phyloP scores from a whole-genome alignment of 2,888 invertebrate genomes.

The Chaetogeoica ovagalla region DNA sequence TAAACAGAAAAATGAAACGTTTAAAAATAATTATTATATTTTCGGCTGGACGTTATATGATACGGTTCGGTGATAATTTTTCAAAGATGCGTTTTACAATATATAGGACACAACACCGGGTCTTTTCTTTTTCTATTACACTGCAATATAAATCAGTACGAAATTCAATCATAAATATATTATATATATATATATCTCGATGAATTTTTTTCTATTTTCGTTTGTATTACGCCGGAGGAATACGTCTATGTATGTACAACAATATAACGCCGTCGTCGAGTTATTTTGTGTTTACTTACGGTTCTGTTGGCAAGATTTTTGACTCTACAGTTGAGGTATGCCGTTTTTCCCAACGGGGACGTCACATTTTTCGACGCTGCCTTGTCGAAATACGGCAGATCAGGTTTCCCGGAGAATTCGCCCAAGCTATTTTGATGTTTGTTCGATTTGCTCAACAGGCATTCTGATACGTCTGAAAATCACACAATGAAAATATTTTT shows the following conservation, averaged over 20 bases:
- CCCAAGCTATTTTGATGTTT: slow-evolving; percentile 49
- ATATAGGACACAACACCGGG: too few species aligned
- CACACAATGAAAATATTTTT: slow-evolving; percentile 15
- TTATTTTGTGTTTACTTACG: slow-evolving; percentile 38
- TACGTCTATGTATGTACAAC: background rate
- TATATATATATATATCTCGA: too few species aligned
- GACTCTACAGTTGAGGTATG: slow-evolving; percentile 53
- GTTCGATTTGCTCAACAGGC: slow-evolving; percentile 47
- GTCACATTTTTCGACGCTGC: slow-evolving; percentile 53
- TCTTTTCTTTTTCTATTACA: too few species aligned
- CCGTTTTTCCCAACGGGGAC: slow-evolving; percentile 52
- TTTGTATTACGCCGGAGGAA: background rate
- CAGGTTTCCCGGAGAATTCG: slow-evolving; percentile 42
- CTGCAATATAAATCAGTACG: too few species aligned
- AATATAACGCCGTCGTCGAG: too few species aligned
- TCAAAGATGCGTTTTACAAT: too few species aligned
- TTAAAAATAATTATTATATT: too few species aligned
- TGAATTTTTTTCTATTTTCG: background rate
- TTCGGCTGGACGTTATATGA: too few species aligned
- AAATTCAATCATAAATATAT: too few species aligned
- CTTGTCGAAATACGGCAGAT: slow-evolving; percentile 52
- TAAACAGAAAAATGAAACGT: too few species aligned
- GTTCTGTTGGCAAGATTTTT: slow-evolving; percentile 53
- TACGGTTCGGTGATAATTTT: too few species aligned
- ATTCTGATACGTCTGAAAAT: slow-evolving; percentile 44